A percentile compares a stretch with the other conserved stretches of the same genome.
Evolutionary conservation across 2,888 invertebrate species (phyloP).

Genomic region (Osedax fenrisi): DNA sequence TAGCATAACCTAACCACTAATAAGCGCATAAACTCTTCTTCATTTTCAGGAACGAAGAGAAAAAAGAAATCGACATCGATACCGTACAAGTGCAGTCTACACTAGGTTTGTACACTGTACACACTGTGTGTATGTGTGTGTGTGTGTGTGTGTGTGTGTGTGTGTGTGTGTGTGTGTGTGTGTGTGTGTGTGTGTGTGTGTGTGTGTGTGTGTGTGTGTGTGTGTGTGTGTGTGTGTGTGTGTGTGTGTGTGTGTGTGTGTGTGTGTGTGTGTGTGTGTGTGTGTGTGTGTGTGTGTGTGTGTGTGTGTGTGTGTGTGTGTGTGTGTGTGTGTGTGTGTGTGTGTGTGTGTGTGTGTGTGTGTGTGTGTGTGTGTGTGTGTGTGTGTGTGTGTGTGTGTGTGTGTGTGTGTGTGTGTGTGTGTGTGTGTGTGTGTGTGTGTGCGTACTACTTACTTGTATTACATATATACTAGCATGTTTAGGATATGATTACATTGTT

Average conservation of each 20-base stretch:
- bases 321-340: neutral
- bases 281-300: slow-evolving; percentile 10
- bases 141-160: slow-evolving; percentile 11
- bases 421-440: neutral
- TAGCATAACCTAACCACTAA: too few species aligned
- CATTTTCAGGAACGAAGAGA: slow-evolving; percentile 58
- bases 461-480: too few species aligned
- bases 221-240: slow-evolving; percentile 14
- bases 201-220: slow-evolving; percentile 9
- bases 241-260: slow-evolving; percentile 7
- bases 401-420: slow-evolving; percentile 5
- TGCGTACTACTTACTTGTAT: too few species aligned
- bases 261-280: slow-evolving; percentile 11
- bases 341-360: neutral
- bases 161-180: slow-evolving; percentile 13
- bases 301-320: slow-evolving; percentile 4
- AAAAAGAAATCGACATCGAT: slow-evolving; percentile 53
- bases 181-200: slow-evolving; percentile 9
- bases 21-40: too few species aligned
- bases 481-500: too few species aligned
- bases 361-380: slow-evolving; percentile 6
- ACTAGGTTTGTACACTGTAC: neutral
- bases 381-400: neutral
- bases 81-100: neutral
- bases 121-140: too few species aligned